A percentile compares a stretch with the other conserved stretches of the same genome.
phyloP scores from a whole-genome alignment of 2,797 vertebrate species.

The Sternarchorhynchus goeldii region DNA sequence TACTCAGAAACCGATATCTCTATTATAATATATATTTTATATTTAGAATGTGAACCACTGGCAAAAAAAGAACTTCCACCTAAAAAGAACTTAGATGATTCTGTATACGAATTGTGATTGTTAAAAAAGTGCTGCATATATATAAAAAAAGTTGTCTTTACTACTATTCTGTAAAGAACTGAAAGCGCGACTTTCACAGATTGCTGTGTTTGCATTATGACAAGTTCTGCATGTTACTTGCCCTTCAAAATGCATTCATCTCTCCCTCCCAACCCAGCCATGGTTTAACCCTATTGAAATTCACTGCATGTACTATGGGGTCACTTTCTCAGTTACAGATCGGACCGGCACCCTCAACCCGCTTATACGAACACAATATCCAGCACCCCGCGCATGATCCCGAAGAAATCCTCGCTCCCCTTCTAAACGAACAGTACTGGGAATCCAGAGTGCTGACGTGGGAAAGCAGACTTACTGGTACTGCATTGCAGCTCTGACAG shows the following conservation, averaged over 20 bases:
- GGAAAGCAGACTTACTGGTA: constrained; percentile 21
- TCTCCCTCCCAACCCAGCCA: constrained; percentile 36
- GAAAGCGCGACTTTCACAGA: constrained; percentile 2
- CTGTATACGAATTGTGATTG: too few species aligned
- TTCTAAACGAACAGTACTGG: constrained; percentile 14
- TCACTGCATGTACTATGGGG: constrained; percentile 61
- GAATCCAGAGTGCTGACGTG: constrained; percentile 8
- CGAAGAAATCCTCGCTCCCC: background rate
- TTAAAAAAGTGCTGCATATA: too few species aligned
- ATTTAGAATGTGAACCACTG: background rate
- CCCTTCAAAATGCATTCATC: constrained; percentile 33
- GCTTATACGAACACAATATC: constrained; percentile 64
- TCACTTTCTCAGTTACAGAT: constrained; percentile 66
- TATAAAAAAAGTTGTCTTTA: background rate
- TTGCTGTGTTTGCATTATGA: constrained; percentile 27
- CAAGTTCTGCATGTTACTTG: constrained; percentile 28
- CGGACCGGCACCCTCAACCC: constrained; percentile 65
- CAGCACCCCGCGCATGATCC: constrained; percentile 20
- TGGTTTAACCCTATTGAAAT: constrained; percentile 68
- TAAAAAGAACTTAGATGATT: too few species aligned
- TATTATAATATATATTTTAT: background rate
- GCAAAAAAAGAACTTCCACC: too few species aligned
- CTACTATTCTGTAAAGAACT: background rate
- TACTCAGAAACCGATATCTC: background rate
- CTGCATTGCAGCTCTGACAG: constrained; percentile 55